A percentile compares a stretch with the other conserved stretches of the same genome.
These are phyloP conservation scores for Macaca fascicularis DNA, from an alignment of 2,113 vertebrate species.

Conservation along the genomic window DNA sequence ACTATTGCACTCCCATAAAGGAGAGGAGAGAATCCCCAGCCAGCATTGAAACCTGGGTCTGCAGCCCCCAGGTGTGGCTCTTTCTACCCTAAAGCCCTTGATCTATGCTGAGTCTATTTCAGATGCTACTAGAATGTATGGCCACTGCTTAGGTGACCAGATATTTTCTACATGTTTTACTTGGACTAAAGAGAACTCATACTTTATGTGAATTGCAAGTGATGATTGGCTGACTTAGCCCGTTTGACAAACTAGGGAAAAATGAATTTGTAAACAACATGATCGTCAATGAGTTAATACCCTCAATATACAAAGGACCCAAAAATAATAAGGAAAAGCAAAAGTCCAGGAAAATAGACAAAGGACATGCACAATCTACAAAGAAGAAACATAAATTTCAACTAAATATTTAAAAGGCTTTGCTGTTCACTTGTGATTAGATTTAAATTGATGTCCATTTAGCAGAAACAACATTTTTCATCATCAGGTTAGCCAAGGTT, in stretches of 20 bases:
- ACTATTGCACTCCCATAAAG: fast-evolving
- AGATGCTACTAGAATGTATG: fast-evolving
- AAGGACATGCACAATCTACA: fast-evolving
- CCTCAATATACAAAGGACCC: no score
- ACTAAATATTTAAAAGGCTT: fast-evolving
- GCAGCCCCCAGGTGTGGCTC: no score
- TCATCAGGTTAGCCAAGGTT: fast-evolving
- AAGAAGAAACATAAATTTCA: background rate
- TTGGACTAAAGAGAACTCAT: background rate
- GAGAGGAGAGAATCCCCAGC: no score
- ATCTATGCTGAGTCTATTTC: fast-evolving
- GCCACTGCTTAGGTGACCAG: fast-evolving
- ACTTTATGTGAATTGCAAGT: background rate
- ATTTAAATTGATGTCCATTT: background rate
- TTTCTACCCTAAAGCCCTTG: fast-evolving
- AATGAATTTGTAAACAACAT: background rate
- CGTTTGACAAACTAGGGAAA: background rate
- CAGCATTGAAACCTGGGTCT: background rate
- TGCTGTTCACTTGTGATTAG: fast-evolving
- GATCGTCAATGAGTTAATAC: no score
- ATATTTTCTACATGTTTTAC: background rate
- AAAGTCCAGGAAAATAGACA: background rate
- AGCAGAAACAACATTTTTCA: background rate
- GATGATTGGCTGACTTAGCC: background rate
- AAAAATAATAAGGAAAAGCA: background rate